Conservation (phyloP, 2,797 vertebrate species). For the Coccyzus lansbergi region DNA sequence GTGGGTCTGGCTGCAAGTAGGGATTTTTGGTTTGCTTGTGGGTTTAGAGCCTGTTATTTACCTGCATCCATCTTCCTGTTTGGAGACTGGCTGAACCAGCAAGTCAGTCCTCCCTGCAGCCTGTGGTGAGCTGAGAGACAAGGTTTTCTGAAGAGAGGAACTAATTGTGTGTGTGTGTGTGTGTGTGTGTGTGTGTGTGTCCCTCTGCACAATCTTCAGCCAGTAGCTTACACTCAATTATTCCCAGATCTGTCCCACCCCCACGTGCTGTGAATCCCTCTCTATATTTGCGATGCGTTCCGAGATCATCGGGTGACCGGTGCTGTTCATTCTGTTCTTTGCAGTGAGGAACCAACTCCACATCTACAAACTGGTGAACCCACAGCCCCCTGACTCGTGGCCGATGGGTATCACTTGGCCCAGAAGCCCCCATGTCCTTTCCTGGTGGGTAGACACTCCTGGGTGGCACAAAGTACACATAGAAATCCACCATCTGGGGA, state of each 20-base stretch:
- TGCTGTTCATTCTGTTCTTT: not conserved
- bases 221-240: accelerated
- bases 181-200: not conserved
- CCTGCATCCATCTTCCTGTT: accelerated
- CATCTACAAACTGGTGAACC: accelerated
- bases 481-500: accelerated
- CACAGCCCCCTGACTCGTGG: not conserved
- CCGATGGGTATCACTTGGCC: not conserved
- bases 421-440: not conserved
- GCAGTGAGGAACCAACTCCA: not conserved
- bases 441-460: not conserved
- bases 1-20: not conserved
- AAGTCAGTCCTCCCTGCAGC: not conserved
- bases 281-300: accelerated
- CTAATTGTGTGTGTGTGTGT: not conserved
- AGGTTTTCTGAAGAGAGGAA: not conserved
- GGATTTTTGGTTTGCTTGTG: not conserved
- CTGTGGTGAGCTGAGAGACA: not conserved
- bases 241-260: not conserved
- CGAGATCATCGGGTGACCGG: not conserved
- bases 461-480: not conserved
- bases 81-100: not conserved
- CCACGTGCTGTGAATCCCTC: accelerated
- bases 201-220: not conserved
- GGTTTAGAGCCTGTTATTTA: not conserved